Evolutionary conservation across 2,888 invertebrate genomes (phyloP).

Genomic region (Tipula vernalis): DNA sequence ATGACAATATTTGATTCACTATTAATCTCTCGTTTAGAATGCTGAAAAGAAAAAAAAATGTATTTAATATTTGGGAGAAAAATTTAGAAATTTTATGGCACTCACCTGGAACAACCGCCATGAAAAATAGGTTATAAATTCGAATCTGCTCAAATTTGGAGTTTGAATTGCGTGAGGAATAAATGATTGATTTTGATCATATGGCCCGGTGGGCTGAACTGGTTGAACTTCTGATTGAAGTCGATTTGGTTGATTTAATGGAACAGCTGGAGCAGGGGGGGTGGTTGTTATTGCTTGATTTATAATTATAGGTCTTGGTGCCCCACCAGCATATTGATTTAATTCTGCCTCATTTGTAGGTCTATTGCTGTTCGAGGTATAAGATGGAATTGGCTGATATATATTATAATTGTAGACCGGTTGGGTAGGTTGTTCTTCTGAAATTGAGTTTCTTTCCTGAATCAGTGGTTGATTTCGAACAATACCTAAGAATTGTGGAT

Average conservation of each 20-base stretch:
- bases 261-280: neutral
- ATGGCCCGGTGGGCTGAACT: neutral
- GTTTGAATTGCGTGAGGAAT: neutral
- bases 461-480: neutral
- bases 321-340: neutral
- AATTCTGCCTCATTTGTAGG: neutral
- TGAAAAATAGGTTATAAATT: neutral
- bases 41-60: neutral
- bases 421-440: neutral
- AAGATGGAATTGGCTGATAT: neutral
- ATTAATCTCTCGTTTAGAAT: slow-evolving; percentile 10
- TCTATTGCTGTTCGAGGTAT: neutral
- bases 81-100: neutral
- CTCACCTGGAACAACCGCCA: neutral
- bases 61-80: too few relatives aligned
- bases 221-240: neutral
- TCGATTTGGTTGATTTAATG: neutral
- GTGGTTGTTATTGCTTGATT: neutral
- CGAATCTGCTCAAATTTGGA: neutral
- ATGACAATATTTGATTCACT: slow-evolving; percentile 17
- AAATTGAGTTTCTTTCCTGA: neutral
- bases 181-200: neutral
- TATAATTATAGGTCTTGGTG: neutral
- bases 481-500: neutral
- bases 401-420: neutral